Conservation (phyloP, 2,797 vertebrate genomes). For the Danio aesculapii region DNA sequence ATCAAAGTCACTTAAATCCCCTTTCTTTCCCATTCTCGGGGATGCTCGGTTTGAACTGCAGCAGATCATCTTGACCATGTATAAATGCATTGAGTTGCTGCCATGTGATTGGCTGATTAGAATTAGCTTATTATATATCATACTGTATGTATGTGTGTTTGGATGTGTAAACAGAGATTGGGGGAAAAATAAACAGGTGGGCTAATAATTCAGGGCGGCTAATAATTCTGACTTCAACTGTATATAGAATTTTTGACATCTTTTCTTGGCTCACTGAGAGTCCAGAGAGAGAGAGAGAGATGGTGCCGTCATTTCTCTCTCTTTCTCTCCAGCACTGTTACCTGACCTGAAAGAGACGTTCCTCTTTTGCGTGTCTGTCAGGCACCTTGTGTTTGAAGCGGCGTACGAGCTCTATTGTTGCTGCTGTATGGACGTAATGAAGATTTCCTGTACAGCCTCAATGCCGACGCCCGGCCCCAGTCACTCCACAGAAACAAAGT, state of each 20-base stretch:
- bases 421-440: constrained; percentile 20
- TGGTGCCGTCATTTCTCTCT: background rate
- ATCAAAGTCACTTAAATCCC: too few relatives aligned
- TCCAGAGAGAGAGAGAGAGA: background rate
- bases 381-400: constrained; percentile 6
- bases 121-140: too few relatives aligned
- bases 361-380: constrained; percentile 23
- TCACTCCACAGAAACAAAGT: constrained; percentile 6
- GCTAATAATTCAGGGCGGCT: too few relatives aligned
- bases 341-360: constrained; percentile 34
- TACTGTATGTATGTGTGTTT: too few relatives aligned
- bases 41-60: too few relatives aligned
- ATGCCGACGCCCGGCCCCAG: background rate
- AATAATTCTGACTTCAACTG: too few relatives aligned
- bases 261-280: background rate
- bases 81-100: too few relatives aligned
- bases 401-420: constrained; percentile 31
- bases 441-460: constrained; percentile 17
- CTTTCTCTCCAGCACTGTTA: background rate
- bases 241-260: background rate
- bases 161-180: too few relatives aligned
- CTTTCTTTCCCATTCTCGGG: too few relatives aligned
- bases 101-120: too few relatives aligned
- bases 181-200: too few relatives aligned
- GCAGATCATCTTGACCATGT: too few relatives aligned